These are phyloP conservation scores for Omphaloscelis lunosa DNA, from an alignment of 2,888 invertebrate species.

Conservation along the genomic window DNA sequence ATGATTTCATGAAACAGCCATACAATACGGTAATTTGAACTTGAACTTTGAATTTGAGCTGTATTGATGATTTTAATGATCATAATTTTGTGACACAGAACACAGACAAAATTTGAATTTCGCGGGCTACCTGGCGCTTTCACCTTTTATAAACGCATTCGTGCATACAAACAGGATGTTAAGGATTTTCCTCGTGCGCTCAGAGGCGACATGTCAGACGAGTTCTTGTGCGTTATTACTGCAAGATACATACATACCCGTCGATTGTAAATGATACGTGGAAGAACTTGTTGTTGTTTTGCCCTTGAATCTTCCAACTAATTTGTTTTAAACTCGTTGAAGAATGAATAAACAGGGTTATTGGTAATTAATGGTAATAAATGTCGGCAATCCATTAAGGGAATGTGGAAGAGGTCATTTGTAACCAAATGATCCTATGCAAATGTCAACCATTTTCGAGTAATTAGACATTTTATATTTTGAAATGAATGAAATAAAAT, in stretches of 20 bases:
- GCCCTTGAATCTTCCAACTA: conserved; percentile 35
- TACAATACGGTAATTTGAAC: background rate
- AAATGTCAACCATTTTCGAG: too few relatives aligned
- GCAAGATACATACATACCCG: conserved; percentile 62
- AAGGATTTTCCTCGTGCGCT: conserved; percentile 84
- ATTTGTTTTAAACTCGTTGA: conserved; percentile 18
- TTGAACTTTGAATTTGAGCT: background rate
- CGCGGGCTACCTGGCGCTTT: background rate
- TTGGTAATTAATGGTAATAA: too few relatives aligned
- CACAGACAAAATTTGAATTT: background rate
- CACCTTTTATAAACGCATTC: conserved; percentile 67
- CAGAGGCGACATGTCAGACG: conserved; percentile 69
- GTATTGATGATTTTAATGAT: background rate
- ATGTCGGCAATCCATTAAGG: too few relatives aligned
- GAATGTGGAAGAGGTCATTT: too few relatives aligned
- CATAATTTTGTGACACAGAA: background rate
- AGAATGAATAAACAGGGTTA: background rate
- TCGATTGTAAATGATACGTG: conserved; percentile 67
- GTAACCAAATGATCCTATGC: too few relatives aligned
- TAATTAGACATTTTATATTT: too few relatives aligned
- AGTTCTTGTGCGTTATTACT: conserved; percentile 74
- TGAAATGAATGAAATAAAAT: too few relatives aligned
- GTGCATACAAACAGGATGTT: conserved; percentile 83
- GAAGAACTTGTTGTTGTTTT: conserved; percentile 58
- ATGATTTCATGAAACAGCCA: background rate